Conservation (phyloP, 2,888 invertebrate species). For the Eupithecia centaureata region DNA sequence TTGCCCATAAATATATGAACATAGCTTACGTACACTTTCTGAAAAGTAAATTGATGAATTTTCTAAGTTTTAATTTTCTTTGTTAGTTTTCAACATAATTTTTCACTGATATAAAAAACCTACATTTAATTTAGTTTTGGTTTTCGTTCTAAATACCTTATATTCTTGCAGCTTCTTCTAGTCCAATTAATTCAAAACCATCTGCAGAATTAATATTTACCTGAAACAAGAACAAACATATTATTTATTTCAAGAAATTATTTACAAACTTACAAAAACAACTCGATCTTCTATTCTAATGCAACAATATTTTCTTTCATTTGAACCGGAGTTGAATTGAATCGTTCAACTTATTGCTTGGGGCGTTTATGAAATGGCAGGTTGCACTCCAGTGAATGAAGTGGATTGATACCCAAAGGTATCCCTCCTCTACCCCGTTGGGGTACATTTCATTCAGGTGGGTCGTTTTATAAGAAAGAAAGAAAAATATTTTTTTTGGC, state of each 20-base stretch:
- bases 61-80: neutral
- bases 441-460: too few species aligned
- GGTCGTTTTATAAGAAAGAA: too few species aligned
- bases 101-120: neutral
- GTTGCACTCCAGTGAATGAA: neutral
- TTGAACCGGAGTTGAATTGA: neutral
- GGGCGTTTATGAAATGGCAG: neutral
- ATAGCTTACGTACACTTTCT: neutral
- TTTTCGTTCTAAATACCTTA: neutral
- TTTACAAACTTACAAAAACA: neutral
- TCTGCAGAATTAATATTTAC: neutral
- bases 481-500: too few species aligned
- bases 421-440: too few species aligned
- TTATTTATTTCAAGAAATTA: neutral
- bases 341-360: neutral
- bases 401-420: neutral
- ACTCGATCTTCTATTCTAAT: neutral
- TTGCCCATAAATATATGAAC: too few species aligned
- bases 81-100: neutral
- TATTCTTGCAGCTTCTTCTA: neutral
- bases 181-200: neutral
- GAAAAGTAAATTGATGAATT: neutral
- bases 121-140: neutral
- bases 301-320: neutral
- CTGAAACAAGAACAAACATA: neutral